These are phyloP conservation scores for Antrozous pallidus DNA, from an alignment of 2,797 vertebrate species.

Conservation along the genomic window DNA sequence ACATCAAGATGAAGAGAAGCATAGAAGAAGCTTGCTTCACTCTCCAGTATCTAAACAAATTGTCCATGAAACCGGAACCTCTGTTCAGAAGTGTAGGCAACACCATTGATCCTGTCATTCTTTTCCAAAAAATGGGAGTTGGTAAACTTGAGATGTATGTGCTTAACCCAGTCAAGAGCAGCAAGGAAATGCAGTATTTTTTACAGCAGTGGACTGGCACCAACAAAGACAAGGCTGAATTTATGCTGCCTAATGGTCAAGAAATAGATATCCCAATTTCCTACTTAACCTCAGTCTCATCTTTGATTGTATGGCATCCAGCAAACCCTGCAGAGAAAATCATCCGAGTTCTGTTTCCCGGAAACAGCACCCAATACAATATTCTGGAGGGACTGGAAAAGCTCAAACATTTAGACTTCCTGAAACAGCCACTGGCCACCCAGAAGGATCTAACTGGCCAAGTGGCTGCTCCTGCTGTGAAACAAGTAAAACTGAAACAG, in stretches of 20 bases:
- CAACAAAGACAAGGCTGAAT: slow-evolving; percentile 90
- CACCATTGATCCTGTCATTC: slow-evolving; percentile 91
- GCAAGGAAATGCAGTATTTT: slow-evolving; percentile 96
- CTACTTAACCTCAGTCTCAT: slow-evolving; percentile 93
- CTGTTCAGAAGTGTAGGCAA: slow-evolving; percentile 91
- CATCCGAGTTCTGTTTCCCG: slow-evolving; percentile 94
- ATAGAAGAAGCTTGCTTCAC: slow-evolving; percentile 92
- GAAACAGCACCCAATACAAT: slow-evolving; percentile 95
- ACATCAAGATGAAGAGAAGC: slow-evolving; percentile 89
- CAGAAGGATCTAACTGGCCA: slow-evolving; percentile 90
- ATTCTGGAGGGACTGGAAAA: slow-evolving; percentile 97
- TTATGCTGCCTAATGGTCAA: slow-evolving; percentile 91
- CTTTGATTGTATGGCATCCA: slow-evolving; percentile 97
- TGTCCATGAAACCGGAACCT: slow-evolving; percentile 93
- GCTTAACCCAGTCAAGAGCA: slow-evolving; percentile 94
- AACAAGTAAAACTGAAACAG: slow-evolving; percentile 93
- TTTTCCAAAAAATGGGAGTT: slow-evolving; percentile 99
- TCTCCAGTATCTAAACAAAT: slow-evolving; percentile 92
- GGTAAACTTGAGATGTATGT: slow-evolving; percentile 98
- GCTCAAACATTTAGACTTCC: slow-evolving; percentile 95
- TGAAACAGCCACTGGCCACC: slow-evolving; percentile 93
- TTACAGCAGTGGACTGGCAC: slow-evolving; percentile 96
- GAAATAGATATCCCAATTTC: slow-evolving; percentile 94
- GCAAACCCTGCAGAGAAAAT: slow-evolving; percentile 96
- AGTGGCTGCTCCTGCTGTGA: slow-evolving; percentile 85